Percentiles rank a stretch among this genome's conserved stretches.
These are phyloP conservation scores for Mus musculus DNA, from an alignment of 2,113 vertebrate genomes.

Conservation along the genomic window GRCm39 chr16:29943501-29944000, in stretches of 20 bases:
- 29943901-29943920: neutral
- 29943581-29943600: neutral
- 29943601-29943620: neutral
- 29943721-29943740: neutral
- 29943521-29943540: no score
- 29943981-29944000: neutral
- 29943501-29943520: no score
- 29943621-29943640: neutral
- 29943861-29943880: neutral
- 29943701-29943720: neutral
- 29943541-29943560: no score
- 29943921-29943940: neutral
- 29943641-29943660: neutral
- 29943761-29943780: neutral
- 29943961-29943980: neutral
- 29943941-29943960: neutral
- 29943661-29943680: neutral
- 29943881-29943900: neutral
- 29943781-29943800: neutral
- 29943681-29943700: neutral
- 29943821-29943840: no score
- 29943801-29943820: neutral
- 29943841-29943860: neutral
- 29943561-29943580: neutral
- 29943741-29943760: neutral